Conservation (phyloP, 2,797 vertebrate species). For the Tarsius wallacei region DNA sequence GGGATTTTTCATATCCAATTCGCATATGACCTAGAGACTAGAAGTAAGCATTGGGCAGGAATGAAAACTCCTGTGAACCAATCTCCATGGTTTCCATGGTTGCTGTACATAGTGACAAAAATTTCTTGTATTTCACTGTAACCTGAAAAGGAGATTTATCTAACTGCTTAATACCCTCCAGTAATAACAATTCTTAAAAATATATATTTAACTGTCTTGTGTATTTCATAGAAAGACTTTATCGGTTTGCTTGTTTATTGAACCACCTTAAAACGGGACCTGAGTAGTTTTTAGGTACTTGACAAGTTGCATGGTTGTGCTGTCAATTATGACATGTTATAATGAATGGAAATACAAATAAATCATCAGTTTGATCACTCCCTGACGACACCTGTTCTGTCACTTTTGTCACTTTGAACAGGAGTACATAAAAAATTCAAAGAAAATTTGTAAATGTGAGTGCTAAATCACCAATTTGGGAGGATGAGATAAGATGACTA, state of each 20-base stretch:
- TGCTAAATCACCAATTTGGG: conserved; percentile 64
- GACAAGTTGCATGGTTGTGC: neutral
- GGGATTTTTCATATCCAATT: neutral
- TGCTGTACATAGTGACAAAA: neutral
- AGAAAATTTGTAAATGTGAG: conserved; percentile 37
- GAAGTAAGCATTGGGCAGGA: neutral
- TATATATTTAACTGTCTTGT: neutral
- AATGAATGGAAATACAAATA: conserved; percentile 62
- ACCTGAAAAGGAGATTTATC: neutral
- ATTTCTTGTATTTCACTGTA: neutral
- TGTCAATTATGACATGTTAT: conserved; percentile 67
- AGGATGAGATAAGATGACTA: conserved; percentile 27
- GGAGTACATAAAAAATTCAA: conserved; percentile 21
- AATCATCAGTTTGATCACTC: neutral
- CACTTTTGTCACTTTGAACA: conserved; percentile 42
- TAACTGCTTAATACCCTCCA: neutral
- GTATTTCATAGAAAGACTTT: neutral
- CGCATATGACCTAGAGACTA: accelerated
- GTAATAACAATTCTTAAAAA: neutral
- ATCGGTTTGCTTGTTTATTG: neutral
- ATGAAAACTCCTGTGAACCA: neutral
- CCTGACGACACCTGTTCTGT: conserved; percentile 61
- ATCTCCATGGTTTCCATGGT: neutral
- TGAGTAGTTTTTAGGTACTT: conserved; percentile 40
- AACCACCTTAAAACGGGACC: neutral